phyloP scores from a whole-genome alignment of 2,888 invertebrate species.

The Catonia carolina region DNA sequence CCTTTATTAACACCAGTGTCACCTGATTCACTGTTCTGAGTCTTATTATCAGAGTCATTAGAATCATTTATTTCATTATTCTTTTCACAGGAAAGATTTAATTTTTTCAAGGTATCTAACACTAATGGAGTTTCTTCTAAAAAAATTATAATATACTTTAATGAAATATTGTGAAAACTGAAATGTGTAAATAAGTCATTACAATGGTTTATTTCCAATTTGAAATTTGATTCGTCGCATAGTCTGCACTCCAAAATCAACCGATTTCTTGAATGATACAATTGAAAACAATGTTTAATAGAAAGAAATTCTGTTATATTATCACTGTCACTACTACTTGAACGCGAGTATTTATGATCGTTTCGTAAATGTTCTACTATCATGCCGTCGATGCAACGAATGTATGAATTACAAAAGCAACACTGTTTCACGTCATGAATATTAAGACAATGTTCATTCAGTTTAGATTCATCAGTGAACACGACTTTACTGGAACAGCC shows the following conservation, averaged over 20 bases:
- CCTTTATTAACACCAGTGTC: too few species aligned
- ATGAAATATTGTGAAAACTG: not conserved
- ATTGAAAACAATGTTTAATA: not conserved
- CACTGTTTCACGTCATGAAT: conserved; percentile 8
- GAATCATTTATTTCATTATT: too few species aligned
- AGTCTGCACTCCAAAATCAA: not conserved
- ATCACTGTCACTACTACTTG: not conserved
- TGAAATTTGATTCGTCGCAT: not conserved
- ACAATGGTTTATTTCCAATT: not conserved
- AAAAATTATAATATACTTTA: not conserved
- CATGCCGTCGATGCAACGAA: not conserved
- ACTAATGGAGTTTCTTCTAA: not conserved
- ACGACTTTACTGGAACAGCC: conserved; percentile 1
- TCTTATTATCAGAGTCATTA: too few species aligned
- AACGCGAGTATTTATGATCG: not conserved
- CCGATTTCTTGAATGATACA: not conserved
- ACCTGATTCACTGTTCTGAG: too few species aligned
- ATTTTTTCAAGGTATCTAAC: too few species aligned
- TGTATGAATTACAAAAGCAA: not conserved
- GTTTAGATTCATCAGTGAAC: not conserved
- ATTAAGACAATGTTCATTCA: conserved; percentile 2
- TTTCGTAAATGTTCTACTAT: conserved; percentile 7
- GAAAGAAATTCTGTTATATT: not conserved
- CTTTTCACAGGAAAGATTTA: too few species aligned
- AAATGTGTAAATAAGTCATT: conserved; percentile 9